These are phyloP conservation scores for Peromyscus aztecus DNA, from an alignment of 2,797 vertebrate species.

Conservation along the genomic window DNA sequence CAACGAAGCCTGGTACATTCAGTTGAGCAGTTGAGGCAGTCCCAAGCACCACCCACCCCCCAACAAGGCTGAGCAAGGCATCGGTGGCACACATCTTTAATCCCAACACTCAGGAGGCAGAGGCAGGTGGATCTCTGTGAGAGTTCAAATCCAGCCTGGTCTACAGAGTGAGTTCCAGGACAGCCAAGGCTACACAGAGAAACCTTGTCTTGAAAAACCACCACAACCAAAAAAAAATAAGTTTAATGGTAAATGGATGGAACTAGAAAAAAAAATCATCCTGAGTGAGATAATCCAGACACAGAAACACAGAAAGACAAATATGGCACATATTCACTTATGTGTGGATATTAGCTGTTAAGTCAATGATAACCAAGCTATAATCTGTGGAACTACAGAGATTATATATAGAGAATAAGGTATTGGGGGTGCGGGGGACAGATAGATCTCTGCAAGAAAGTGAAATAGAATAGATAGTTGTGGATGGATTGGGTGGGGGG, in stretches of 20 bases:
- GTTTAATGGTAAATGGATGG: background rate
- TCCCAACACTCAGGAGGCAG: background rate
- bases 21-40: no score
- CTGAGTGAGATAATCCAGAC: background rate
- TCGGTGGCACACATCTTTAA: background rate
- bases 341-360: background rate
- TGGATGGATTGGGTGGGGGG: background rate
- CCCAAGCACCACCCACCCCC: no score
- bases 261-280: background rate
- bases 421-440: background rate
- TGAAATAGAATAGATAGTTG: background rate
- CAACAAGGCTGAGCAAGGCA: no score
- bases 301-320: background rate
- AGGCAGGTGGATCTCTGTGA: background rate
- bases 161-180: background rate
- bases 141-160: background rate
- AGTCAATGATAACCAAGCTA: background rate
- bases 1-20: no score
- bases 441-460: background rate
- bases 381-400: background rate
- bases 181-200: background rate
- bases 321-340: background rate
- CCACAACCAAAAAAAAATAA: background rate
- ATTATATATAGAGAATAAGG: background rate
- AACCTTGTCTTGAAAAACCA: background rate